Base-by-base conservation (phyloP, 2,113 vertebrate genomes). In the Nibea coibor region DNA sequence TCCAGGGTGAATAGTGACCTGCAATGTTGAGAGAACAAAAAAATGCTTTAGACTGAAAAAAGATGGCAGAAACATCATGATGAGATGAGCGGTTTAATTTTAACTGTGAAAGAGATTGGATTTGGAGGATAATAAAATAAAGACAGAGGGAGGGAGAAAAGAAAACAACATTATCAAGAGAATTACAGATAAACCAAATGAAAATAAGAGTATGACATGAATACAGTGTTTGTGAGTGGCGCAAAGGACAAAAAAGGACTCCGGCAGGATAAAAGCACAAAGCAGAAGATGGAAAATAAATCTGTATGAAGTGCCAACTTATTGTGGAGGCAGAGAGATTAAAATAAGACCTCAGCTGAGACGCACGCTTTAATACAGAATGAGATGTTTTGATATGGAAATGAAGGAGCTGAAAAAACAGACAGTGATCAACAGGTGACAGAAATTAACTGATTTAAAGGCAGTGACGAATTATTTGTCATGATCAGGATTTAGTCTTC, bases 1-100 rank as follows among this genome's bases (percentile, higher is more conserved):
- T 99, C 98, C 97, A 99, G 86, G 97, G 97, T 94, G 97, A 98
- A 97, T 97, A 98, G 95, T 98, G 97, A 96, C 98, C 98, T 99
- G 96, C 79, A 98, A 97, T 88, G 94, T 87, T 90, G 92, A 96
- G 93, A 96, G 93, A 95, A 95, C 79, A 96, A 90, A 89, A 81
- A 89, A 31, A 74, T 86, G 67, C 42, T 93, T 94, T 89, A 94
- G 88, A 88, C 62, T 78, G 67, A 75, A 91, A 79, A 79, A 79
- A 78, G 53, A 86, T 73, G 79, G 28, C 0, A 35, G 20, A 66
- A 80, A 74, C 14, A 7, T 80, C 9, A 71, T 65, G 68, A 81
- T 65, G 68, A 81, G 53, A 69, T 57, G 72, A 50, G 22, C 17
- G 65, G 43, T 15, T 53, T 57, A 7, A 57, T 66, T 56, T 64